Evolutionary conservation across 2,797 vertebrate genomes (phyloP).

Genomic region (Silurus aristotelis): DNA sequence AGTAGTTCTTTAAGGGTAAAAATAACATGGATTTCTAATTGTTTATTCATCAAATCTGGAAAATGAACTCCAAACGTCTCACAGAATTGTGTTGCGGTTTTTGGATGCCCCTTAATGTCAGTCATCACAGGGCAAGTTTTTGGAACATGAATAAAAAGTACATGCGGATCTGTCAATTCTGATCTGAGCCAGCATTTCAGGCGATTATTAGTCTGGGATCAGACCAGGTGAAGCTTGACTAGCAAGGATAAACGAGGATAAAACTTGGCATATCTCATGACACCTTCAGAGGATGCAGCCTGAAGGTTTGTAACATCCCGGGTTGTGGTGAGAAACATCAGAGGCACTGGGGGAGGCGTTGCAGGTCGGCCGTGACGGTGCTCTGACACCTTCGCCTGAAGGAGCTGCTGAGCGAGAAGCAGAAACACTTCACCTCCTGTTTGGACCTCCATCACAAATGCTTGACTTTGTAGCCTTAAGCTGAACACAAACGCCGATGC

Average conservation of each 20-base stretch:
- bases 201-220: background rate
- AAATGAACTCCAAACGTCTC: background rate
- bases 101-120: background rate
- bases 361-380: conserved; percentile 1
- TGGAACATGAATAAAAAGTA: background rate
- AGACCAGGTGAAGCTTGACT: background rate
- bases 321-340: conserved; percentile 17
- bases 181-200: background rate
- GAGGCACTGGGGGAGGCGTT: background rate
- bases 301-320: background rate
- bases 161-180: background rate
- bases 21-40: background rate
- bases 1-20: background rate
- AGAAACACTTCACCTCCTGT: conserved; percentile 25
- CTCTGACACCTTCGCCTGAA: conserved; percentile 5
- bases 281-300: background rate
- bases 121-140: background rate
- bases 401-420: conserved; percentile 16
- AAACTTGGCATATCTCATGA: background rate
- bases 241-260: background rate
- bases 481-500: background rate
- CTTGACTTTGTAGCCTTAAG: conserved; percentile 15
- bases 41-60: background rate
- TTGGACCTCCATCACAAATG: conserved; percentile 25
- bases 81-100: background rate